phyloP scores from a whole-genome alignment of 1,140 invertebrate genomes.

The Magallana angulata region DNA sequence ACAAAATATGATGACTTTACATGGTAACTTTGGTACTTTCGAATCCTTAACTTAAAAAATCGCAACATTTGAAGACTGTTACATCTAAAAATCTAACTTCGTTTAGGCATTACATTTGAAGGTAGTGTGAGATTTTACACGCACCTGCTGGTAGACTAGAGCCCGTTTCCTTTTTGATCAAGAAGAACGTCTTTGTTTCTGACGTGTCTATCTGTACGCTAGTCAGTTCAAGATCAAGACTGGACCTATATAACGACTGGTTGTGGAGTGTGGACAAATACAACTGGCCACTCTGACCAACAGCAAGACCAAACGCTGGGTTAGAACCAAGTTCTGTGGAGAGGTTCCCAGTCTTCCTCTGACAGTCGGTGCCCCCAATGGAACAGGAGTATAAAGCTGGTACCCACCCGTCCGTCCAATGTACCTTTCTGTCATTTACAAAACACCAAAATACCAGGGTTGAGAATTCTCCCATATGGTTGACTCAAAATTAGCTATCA shows the following conservation, averaged over 20 bases:
- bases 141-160: constrained; percentile 1
- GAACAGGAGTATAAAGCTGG: background rate
- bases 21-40: too few relatives aligned
- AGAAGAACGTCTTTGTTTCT: constrained; percentile 24
- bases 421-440: background rate
- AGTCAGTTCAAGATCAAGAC: background rate
- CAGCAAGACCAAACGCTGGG: constrained; percentile 26
- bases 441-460: too few relatives aligned
- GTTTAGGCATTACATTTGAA: too few relatives aligned
- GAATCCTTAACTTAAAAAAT: too few relatives aligned
- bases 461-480: too few relatives aligned
- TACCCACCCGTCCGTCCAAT: constrained; percentile 41
- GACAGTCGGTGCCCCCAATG: background rate
- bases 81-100: too few relatives aligned
- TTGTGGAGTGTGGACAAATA: constrained; percentile 22
- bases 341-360: background rate
- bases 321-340: background rate
- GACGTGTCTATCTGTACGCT: background rate
- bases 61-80: too few relatives aligned
- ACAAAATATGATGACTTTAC: too few relatives aligned
- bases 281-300: background rate
- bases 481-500: too few relatives aligned
- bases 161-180: background rate
- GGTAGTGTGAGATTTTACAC: background rate
- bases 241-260: background rate